These are phyloP conservation scores for Brachyalestes nurse DNA, from an alignment of 2,797 vertebrate genomes.

Conservation along the genomic window DNA sequence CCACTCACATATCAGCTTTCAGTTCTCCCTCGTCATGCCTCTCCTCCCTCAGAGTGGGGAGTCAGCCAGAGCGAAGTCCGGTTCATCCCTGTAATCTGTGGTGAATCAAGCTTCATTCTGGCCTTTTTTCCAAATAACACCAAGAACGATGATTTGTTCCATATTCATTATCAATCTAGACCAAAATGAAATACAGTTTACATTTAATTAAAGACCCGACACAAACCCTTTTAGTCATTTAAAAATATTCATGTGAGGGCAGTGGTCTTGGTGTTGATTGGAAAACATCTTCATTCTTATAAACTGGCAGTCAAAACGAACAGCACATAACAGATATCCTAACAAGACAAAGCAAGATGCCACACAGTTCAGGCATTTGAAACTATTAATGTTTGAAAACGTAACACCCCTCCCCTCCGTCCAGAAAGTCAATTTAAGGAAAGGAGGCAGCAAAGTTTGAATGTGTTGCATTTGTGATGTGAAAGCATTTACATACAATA, in stretches of 20 bases:
- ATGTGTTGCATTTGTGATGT: too few relatives aligned
- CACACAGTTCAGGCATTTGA: too few relatives aligned
- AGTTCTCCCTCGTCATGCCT: neutral
- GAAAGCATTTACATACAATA: too few relatives aligned
- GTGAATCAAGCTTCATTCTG: neutral
- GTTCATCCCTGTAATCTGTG: neutral
- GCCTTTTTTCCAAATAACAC: neutral
- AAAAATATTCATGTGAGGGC: neutral
- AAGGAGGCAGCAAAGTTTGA: too few relatives aligned
- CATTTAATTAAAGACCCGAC: neutral
- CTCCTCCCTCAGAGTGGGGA: neutral
- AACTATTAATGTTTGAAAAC: too few relatives aligned
- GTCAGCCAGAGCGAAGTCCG: neutral
- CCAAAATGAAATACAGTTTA: neutral
- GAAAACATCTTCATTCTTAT: neutral
- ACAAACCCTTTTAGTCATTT: too few relatives aligned
- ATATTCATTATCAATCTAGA: neutral
- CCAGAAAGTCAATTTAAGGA: too few relatives aligned
- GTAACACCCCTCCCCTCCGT: too few relatives aligned
- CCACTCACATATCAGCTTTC: constrained; percentile 12
- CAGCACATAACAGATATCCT: too few relatives aligned
- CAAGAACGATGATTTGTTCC: neutral
- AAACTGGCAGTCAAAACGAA: neutral
- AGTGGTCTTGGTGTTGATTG: neutral
- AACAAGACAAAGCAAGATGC: too few relatives aligned